Conservation (phyloP, 2,797 vertebrate genomes). For the Alca torda region DNA sequence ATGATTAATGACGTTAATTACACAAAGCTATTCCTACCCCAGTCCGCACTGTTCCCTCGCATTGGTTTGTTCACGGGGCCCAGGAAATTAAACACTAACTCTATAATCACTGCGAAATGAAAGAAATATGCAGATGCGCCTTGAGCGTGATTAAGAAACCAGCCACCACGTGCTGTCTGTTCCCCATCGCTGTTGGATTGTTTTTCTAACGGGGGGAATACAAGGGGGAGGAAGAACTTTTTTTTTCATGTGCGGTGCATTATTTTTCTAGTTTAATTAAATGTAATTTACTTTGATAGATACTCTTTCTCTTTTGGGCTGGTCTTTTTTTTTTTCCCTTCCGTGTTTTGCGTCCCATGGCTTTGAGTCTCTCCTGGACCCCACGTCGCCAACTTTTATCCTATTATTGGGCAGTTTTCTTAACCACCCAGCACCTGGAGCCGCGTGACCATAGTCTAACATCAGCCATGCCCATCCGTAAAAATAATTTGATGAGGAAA, state of each 20-base stretch:
- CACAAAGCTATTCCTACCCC: background rate
- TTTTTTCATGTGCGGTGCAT: background rate
- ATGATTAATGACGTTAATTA: constrained; percentile 43
- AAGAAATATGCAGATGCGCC: constrained; percentile 22
- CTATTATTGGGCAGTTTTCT: background rate
- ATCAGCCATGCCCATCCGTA: too few species aligned
- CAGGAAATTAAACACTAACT: constrained; percentile 22
- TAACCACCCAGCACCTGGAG: background rate
- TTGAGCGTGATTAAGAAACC: background rate
- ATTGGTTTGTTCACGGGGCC: background rate
- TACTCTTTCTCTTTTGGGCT: background rate
- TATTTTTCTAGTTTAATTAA: background rate
- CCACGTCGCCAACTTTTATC: background rate
- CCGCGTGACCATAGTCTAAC: fast-evolving
- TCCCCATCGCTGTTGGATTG: background rate
- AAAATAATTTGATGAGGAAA: background rate
- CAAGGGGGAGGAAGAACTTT: background rate
- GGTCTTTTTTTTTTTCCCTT: background rate
- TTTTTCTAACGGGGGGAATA: background rate
- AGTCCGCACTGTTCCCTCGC: background rate
- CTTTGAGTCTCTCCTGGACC: background rate
- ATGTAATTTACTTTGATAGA: background rate
- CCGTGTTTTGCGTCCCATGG: background rate
- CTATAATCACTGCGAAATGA: background rate
- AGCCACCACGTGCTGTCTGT: background rate